Evolutionary conservation across 2,113 vertebrate species (phyloP).

Genomic region (Mola mola): DNA sequence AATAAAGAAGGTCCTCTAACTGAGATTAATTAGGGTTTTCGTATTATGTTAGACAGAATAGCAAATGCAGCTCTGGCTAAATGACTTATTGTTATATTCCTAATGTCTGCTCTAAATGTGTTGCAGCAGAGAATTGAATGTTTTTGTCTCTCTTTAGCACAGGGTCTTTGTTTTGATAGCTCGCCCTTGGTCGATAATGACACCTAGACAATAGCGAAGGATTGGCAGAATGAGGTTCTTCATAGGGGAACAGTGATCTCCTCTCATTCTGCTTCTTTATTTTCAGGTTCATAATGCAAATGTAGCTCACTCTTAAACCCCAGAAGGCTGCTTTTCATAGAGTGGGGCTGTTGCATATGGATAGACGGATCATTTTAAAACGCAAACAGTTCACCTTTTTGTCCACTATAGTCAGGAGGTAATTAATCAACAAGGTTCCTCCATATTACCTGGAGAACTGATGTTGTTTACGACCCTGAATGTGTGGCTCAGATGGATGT

Average conservation of each 20-base stretch:
- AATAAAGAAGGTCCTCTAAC: conserved; percentile 70
- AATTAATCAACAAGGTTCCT: conserved; percentile 30
- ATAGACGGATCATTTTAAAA: conserved; percentile 39
- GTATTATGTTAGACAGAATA: conserved; percentile 72
- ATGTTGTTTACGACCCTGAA: conserved; percentile 24
- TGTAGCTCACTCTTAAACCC: conserved; percentile 32
- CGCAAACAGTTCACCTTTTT: conserved; percentile 29
- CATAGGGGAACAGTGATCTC: conserved; percentile 26
- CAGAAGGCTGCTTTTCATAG: conserved; percentile 2
- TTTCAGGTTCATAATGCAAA: conserved; percentile 40
- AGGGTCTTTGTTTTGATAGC: conserved; percentile 55
- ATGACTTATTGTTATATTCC: conserved; percentile 67
- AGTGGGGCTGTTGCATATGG: conserved; percentile 24
- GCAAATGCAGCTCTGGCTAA: conserved; percentile 62
- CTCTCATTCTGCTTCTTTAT: conserved; percentile 20
- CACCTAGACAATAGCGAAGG: conserved; percentile 41
- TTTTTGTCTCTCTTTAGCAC: conserved; percentile 46
- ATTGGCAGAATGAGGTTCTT: conserved; percentile 37
- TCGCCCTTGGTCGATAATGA: conserved; percentile 47
- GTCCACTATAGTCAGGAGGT: conserved; percentile 32
- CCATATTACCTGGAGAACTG: conserved; percentile 6
- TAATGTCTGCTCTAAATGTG: conserved; percentile 67
- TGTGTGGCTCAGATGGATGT: conserved; percentile 35
- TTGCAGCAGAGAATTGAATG: conserved; percentile 45
- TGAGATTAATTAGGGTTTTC: conserved; percentile 78